A percentile compares a stretch with the other conserved stretches of the same genome.
Conservation (phyloP, 2,113 vertebrate species). For the Mionectes macconnelli region DNA sequence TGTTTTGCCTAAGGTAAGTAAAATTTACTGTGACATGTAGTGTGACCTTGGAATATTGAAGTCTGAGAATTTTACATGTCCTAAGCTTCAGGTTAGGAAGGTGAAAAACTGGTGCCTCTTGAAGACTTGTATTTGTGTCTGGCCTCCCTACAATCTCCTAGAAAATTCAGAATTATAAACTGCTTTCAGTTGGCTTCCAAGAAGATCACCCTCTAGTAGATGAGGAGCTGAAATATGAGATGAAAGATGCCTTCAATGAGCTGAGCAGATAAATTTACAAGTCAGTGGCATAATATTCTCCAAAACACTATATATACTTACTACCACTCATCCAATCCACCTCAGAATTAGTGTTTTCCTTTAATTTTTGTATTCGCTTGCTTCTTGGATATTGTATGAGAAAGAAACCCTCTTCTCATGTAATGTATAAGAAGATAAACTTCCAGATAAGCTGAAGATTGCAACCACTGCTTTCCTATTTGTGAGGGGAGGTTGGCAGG, state of each 20-base stretch:
- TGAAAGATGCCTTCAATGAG: neutral
- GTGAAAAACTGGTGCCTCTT: neutral
- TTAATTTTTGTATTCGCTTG: neutral
- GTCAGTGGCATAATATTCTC: neutral
- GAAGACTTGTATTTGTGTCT: neutral
- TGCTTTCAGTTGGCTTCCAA: neutral
- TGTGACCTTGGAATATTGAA: slow-evolving; percentile 13
- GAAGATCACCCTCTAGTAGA: neutral
- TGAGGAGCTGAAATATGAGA: neutral
- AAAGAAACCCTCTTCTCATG: neutral
- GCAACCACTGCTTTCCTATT: neutral
- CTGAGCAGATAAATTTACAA: neutral
- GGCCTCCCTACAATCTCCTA: neutral
- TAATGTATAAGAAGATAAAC: neutral
- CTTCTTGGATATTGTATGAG: neutral
- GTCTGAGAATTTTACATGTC: neutral
- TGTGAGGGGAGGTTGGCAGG: neutral
- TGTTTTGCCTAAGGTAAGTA: slow-evolving; percentile 31
- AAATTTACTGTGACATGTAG: slow-evolving; percentile 2
- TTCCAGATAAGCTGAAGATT: neutral
- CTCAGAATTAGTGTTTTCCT: neutral
- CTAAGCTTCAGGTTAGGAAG: neutral
- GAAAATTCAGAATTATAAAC: neutral
- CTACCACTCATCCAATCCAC: neutral
- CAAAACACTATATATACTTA: neutral